Evolutionary conservation across 2,797 vertebrate genomes (phyloP).

Genomic region (Alectoris magna): DNA sequence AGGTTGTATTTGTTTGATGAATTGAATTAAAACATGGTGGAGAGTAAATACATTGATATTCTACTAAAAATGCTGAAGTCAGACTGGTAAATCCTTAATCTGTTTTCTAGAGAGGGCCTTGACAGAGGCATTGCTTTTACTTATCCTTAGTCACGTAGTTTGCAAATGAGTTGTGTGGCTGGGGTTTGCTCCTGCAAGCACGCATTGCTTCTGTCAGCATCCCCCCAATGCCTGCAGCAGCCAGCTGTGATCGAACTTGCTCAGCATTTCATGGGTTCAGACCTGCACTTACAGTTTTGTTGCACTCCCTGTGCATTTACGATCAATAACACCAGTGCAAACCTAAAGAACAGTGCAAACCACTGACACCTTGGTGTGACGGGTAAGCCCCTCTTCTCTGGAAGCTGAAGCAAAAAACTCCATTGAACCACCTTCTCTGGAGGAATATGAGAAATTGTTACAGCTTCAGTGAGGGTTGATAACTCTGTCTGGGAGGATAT

Average conservation of each 20-base stretch:
- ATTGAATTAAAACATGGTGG: conserved; percentile 42
- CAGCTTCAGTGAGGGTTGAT: conserved; percentile 16
- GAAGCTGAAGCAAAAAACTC: background rate
- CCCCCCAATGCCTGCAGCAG: conserved; percentile 38
- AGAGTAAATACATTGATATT: conserved; percentile 45
- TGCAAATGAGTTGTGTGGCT: conserved; percentile 28
- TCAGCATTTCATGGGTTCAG: conserved; percentile 58
- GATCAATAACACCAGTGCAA: background rate
- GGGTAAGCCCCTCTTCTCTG: background rate
- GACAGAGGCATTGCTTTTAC: conserved; percentile 24
- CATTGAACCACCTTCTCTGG: background rate
- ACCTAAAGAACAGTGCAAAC: background rate
- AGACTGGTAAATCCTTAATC: conserved; percentile 27
- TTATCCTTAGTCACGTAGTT: conserved; percentile 14
- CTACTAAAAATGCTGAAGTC: conserved; percentile 36
- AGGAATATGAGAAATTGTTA: conserved; percentile 23
- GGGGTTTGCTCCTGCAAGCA: conserved; percentile 26
- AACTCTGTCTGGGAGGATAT: conserved; percentile 18
- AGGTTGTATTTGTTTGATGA: conserved; percentile 38
- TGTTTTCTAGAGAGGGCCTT: background rate
- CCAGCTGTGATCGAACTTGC: conserved; percentile 32
- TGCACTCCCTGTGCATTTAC: background rate
- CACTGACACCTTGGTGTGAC: background rate
- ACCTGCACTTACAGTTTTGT: background rate
- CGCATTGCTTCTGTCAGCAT: conserved; percentile 35